Evolutionary conservation across 2,797 vertebrate genomes (phyloP), one percentile per base, ranked within the genome.

Genomic region (Tiaroga cobitis): DNA sequence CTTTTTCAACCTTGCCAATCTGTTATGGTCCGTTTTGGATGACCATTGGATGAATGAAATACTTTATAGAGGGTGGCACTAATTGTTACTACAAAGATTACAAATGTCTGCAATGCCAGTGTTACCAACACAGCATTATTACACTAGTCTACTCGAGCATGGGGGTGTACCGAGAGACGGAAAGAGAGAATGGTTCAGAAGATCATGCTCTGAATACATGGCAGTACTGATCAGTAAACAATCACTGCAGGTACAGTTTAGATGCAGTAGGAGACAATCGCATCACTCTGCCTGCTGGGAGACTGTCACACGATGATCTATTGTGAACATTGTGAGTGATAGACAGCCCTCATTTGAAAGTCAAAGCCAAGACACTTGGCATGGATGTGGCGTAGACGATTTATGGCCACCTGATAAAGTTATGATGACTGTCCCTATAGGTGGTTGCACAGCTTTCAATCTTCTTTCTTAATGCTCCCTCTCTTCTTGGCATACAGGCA

Each of bases 331-430:
- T 89, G 87, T 89, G 89, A 90, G 89, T 92, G 91, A 92, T 91
- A 86, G 91, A 91, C 90, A 90, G 89, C 89, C 90, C 92, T 93
- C 92, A 93, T 95, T 94, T 95, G 92, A 95, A 95, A 94, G 93
- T 94, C 94, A 94, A 92, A 93, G 91, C 89, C 89, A 87, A 88
- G 91, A 80, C 41, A 72, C 65, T 85, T 80, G 78, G 90, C 92
- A 89, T 80, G 91, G 88, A 92, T 72, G 80, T 88, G 91, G 90
- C 91, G 87, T 13, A 51, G 85, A 90, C 91, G 88, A 94, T 93
- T 93, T 90, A 89, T 92, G 93, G 87, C 83, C 85, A 74, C 54
- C 18, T 87, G 89, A 65, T 82, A 86, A 92, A 93, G 91, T 93
- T 93, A 91, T 92, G 93, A 92, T 91, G 92, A 89, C 85, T 84